phyloP scores from a whole-genome alignment of 1,140 invertebrate species.

The Ostrea denselamellosa region DNA sequence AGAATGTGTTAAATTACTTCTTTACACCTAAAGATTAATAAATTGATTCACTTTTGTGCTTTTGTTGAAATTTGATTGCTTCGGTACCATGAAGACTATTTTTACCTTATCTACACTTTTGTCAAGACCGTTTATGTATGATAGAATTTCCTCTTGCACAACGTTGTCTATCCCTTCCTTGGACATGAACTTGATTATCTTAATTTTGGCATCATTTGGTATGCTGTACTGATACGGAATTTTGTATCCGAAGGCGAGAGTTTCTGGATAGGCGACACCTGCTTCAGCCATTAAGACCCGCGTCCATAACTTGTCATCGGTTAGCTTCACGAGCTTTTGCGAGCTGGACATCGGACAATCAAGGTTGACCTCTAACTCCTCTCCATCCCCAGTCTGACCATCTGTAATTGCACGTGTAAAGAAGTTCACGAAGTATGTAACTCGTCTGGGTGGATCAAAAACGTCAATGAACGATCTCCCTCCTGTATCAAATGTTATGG shows the following conservation, averaged over 20 bases:
- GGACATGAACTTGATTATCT: background rate
- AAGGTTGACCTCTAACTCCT: slow-evolving; percentile 54
- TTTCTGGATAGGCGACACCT: slow-evolving; percentile 57
- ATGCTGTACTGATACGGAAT: background rate
- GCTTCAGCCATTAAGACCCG: slow-evolving; percentile 59
- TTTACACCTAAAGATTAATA: no score
- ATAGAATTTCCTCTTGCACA: slow-evolving; percentile 32
- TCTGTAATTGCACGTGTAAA: slow-evolving; percentile 55
- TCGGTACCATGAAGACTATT: background rate
- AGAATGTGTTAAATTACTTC: no score
- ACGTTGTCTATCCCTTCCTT: background rate
- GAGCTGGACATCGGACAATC: slow-evolving; percentile 67
- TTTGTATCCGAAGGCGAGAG: slow-evolving; percentile 59
- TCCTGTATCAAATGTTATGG: slow-evolving; percentile 55
- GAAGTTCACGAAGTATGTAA: slow-evolving; percentile 62
- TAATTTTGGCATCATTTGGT: slow-evolving; percentile 38
- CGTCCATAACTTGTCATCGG: slow-evolving; percentile 66
- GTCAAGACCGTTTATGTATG: slow-evolving; percentile 34
- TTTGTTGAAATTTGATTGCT: no score
- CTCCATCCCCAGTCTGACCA: slow-evolving; percentile 53
- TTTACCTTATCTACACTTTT: background rate
- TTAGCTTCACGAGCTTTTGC: slow-evolving; percentile 52
- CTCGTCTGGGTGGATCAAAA: slow-evolving; percentile 56
- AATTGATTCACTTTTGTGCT: no score
- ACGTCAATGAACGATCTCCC: slow-evolving; percentile 59